Evolutionary conservation across 2,113 vertebrate genomes (phyloP), one percentile per base, ranked within the genome.

Genomic region (Pseudonaja textilis): DNA sequence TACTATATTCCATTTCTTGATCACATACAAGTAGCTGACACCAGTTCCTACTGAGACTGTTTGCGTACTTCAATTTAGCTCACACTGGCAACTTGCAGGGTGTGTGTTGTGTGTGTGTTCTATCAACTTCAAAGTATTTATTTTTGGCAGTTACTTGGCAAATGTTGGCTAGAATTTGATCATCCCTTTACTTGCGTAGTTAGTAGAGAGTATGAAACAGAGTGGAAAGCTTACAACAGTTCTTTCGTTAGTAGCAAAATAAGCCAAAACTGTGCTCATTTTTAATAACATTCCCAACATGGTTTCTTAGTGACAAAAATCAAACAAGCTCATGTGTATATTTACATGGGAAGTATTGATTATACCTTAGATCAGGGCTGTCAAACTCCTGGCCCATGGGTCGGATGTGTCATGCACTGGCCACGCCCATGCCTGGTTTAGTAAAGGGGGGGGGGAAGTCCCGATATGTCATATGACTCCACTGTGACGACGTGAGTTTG

Each of bases 1-100:
- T 56, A n/a, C 25, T n/a, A 39, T 23, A 89, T 89, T 89, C 29
- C 16, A 89, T 89, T 89, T 56, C 52, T 39, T 89, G 64, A 11
- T 92, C 91, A 89, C 74, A 89, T 89, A 25, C 26, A 57, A n/a
- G n/a, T n/a, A 56, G 34, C 14, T 5, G 34, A 29, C 45, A 42
- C 39, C 5, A 9, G 16, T 89, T 92, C 87, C 87, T 56, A 45
- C 34, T 42, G 23, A 74, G 57, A 50, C 42, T 26, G 34, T 10
- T 89, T 81, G 50, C 7, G 9, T 45, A 89, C 61, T 81, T 89
- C 50, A 61, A 81, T 89, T 92, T 89, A 92, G 87, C 52, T 89
- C 59, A 74, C 52, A 92, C 47, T 89, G 87, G 61, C n/a, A 81
- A 52, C 23, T 56, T 9, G 29, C 42, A 10, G 34, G 87, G 9